A percentile compares a stretch with the other conserved stretches of the same genome.
These are phyloP conservation scores for Nomada fucata DNA, from an alignment of 2,888 invertebrate genomes.

Conservation along the genomic window DNA sequence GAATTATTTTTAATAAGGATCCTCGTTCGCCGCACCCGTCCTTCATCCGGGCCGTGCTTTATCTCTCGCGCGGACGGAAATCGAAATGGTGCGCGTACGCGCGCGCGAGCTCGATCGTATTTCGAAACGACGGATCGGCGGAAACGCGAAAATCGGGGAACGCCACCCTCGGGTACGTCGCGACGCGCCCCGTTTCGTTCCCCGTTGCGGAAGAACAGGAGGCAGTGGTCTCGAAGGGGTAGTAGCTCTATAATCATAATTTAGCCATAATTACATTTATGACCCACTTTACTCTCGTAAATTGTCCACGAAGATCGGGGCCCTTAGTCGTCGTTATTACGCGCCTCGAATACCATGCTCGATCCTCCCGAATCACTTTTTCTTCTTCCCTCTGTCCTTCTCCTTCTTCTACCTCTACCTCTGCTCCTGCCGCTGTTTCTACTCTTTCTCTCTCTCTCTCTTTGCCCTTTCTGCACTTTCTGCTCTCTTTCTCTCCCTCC, in stretches of 20 bases:
- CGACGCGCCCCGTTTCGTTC: slow-evolving; percentile 13
- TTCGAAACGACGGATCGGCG: not conserved
- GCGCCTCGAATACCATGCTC: slow-evolving; percentile 69
- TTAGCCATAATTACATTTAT: slow-evolving; percentile 83
- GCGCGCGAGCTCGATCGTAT: not conserved
- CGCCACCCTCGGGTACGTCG: slow-evolving; percentile 9
- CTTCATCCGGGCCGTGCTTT: slow-evolving; percentile 21
- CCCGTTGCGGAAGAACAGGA: slow-evolving; percentile 33
- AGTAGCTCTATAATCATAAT: slow-evolving; percentile 81
- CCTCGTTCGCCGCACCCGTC: slow-evolving; percentile 53
- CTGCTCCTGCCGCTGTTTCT: slow-evolving; percentile 53
- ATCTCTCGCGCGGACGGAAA: slow-evolving; percentile 24
- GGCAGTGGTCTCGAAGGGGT: slow-evolving; percentile 61
- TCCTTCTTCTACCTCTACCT: slow-evolving; percentile 55
- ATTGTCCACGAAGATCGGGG: slow-evolving; percentile 79
- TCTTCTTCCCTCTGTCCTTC: slow-evolving; percentile 47
- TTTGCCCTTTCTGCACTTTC: slow-evolving; percentile 51
- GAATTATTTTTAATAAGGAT: slow-evolving; percentile 76
- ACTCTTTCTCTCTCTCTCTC: slow-evolving; percentile 50
- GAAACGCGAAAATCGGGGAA: slow-evolving; percentile 31
- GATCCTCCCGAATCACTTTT: slow-evolving; percentile 71
- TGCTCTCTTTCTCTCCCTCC: slow-evolving; percentile 44
- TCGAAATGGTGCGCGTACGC: not conserved
- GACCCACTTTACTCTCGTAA: slow-evolving; percentile 83
- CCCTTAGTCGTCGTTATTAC: slow-evolving; percentile 74